A percentile compares a stretch with the other conserved stretches of the same genome.
Conservation (phyloP, 2,113 vertebrate genomes). For the Aleadryas rufinucha region DNA sequence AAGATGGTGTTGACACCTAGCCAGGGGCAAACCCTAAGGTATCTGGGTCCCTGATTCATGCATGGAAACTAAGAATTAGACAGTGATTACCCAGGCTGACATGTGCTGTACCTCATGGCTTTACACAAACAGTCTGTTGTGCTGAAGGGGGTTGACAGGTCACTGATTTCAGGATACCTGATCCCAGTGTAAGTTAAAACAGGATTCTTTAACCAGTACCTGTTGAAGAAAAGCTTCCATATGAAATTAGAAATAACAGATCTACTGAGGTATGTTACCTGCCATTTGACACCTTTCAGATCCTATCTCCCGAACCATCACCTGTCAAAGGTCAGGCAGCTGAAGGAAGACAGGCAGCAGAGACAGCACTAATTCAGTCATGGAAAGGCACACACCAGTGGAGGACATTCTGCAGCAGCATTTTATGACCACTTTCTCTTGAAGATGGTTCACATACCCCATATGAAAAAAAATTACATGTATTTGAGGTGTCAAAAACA, state of each 20-base stretch:
- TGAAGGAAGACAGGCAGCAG: neutral
- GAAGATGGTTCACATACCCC: neutral
- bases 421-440: neutral
- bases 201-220: neutral
- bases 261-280: neutral
- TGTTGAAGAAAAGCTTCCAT: neutral
- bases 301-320: neutral
- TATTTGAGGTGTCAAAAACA: neutral
- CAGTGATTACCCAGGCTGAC: neutral
- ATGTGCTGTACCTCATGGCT: neutral
- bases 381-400: neutral
- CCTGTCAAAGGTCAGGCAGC: neutral
- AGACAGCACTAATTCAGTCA: neutral
- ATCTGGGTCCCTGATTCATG: neutral
- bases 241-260: neutral
- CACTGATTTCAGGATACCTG: neutral
- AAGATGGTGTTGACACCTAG: neutral
- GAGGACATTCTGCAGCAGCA: neutral
- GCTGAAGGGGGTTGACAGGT: neutral
- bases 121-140: neutral
- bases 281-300: neutral
- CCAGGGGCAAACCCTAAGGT: neutral
- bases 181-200: neutral
- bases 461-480: neutral
- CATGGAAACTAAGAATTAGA: neutral